Conservation (phyloP, 2,113 vertebrate genomes). For the Lipotes vexillifer region DNA sequence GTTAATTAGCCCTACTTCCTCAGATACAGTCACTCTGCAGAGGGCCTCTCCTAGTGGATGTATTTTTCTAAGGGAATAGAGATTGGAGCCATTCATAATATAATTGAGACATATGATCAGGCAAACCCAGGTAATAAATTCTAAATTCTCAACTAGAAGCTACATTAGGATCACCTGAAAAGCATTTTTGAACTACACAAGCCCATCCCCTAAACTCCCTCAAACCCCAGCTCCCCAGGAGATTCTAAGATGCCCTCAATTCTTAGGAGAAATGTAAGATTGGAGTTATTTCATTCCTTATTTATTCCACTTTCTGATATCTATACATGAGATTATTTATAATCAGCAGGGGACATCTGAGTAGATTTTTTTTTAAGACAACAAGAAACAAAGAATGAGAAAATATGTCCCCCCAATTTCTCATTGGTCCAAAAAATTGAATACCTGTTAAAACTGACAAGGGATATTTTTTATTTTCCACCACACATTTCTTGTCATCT, state of each 20-base stretch:
- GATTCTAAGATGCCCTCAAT: not conserved
- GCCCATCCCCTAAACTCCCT: not conserved
- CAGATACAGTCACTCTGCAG: not conserved
- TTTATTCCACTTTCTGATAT: not conserved
- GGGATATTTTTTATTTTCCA: conserved; percentile 28
- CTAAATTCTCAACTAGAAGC: not conserved
- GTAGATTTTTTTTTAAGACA: not conserved
- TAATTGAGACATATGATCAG: not conserved
- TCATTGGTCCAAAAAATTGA: conserved; percentile 14
- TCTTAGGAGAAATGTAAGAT: not conserved
- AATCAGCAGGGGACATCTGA: not conserved
- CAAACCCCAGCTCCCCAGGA: rapidly evolving
- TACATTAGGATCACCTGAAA: not conserved
- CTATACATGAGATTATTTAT: not conserved
- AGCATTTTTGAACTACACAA: not conserved
- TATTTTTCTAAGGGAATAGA: not conserved
- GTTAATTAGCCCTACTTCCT: not conserved
- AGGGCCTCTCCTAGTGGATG: not conserved
- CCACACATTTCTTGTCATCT: not conserved
- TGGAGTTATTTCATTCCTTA: not conserved
- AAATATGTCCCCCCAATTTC: conserved; percentile 17
- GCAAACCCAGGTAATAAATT: not conserved
- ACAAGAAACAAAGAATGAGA: not conserved
- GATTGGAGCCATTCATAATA: not conserved
- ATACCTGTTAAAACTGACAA: not conserved